Percentiles rank a stretch among this genome's conserved stretches.
These are phyloP conservation scores for Jaculus jaculus DNA, from an alignment of 2,113 vertebrate species.

Conservation along the genomic window DNA sequence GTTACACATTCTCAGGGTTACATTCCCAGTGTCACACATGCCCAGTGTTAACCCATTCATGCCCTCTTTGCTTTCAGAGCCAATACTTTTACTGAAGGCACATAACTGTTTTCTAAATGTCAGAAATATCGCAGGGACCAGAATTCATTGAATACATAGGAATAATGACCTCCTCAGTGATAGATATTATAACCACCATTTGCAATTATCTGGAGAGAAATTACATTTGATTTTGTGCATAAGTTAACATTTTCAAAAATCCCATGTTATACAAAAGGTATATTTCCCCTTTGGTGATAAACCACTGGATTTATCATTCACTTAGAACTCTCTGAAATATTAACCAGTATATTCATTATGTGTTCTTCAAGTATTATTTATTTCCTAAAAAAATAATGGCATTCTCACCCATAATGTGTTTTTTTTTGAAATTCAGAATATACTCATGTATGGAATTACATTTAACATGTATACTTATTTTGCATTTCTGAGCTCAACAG, in stretches of 20 bases:
- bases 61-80: not conserved
- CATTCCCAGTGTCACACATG: not conserved
- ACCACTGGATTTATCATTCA: slow-evolving; percentile 27
- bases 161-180: slow-evolving; percentile 57
- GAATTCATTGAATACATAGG: not conserved
- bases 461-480: slow-evolving; percentile 55
- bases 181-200: slow-evolving; percentile 57
- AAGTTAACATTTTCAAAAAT: slow-evolving; percentile 59
- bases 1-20: too few relatives aligned
- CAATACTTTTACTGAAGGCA: not conserved
- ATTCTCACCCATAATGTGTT: not conserved
- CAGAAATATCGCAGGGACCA: slow-evolving; percentile 4
- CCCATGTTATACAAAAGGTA: slow-evolving; percentile 42
- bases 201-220: slow-evolving; percentile 4
- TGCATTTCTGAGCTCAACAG: not conserved
- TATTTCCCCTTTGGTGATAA: slow-evolving; percentile 41
- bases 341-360: not conserved
- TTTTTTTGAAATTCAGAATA: slow-evolving; percentile 49
- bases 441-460: slow-evolving; percentile 8
- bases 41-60: not conserved
- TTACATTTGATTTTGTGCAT: slow-evolving; percentile 52
- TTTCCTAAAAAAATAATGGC: slow-evolving; percentile 20
- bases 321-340: slow-evolving; percentile 41
- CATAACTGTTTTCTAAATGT: slow-evolving; percentile 32
- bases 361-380: slow-evolving; percentile 27